Base-by-base conservation (phyloP, 2,888 invertebrate genomes). In the Microplitis deprimator region DNA sequence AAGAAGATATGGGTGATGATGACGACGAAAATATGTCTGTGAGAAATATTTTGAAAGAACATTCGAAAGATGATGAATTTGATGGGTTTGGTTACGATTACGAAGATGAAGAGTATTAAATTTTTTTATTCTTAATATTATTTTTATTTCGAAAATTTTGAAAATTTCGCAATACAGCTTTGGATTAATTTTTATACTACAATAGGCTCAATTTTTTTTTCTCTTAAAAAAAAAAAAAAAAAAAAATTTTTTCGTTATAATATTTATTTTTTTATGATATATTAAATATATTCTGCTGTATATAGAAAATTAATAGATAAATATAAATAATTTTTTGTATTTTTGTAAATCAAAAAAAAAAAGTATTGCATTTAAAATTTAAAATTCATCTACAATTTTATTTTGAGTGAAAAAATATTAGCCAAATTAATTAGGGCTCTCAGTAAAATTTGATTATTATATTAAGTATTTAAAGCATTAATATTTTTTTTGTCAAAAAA, bases 21-120 rank as follows among this genome's bases (percentile, higher is more conserved):
- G 77, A 89, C 64, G 81, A 84, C 3, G 82, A 78, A 5, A 89
- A 90, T 81, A 85, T 89, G 83, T 84, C 86, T 2, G 84, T 88
- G 29, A 85, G 86, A 7, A 84, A 87, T 65, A 85, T 88, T 84
- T 84, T 89, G n/a, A 89, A 90, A 64, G 90, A 90, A 60, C 94
- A 93, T 82, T 92, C 92, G 76, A 91, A 92, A n/a, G 93, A 92
- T 40, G 93, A 93, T 20, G 92, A 92, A 0, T 93, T 93, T 17
- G 92, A 92, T 40, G 92, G 92, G 0, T 94, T 93, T 82, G 94
- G 92, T 74, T 94, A 93, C 71, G 91, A 91, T 79, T 90, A 91
- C 72, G 94, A 95, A 75, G 95, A 95, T 79, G 94, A 95, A 62
- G 87, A 87, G 41, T 87, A 88, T 81, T 87, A 79, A 82, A 40